Conservation (phyloP, 2,113 vertebrate genomes). For the Ivindomyrus marchei region DNA sequence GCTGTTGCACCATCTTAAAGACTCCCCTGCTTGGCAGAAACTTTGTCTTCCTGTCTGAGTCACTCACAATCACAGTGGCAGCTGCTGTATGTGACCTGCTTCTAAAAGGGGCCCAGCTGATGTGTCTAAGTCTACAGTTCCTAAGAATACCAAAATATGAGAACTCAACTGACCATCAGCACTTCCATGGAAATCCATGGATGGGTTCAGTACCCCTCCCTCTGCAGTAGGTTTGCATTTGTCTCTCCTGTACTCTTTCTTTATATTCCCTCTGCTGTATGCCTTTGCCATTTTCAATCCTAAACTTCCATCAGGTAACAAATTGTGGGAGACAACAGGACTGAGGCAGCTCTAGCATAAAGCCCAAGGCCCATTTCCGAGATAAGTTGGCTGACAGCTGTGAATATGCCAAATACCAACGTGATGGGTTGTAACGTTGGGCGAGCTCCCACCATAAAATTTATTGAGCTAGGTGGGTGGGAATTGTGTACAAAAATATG, state of each 20-base stretch:
- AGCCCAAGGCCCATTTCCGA: background rate
- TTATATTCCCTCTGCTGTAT: background rate
- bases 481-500: background rate
- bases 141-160: background rate
- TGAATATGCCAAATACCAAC: background rate
- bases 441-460: background rate
- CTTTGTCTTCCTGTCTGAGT: background rate
- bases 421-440: background rate
- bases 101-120: background rate
- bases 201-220: background rate
- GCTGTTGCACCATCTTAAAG: background rate
- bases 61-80: background rate
- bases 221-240: background rate
- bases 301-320: background rate
- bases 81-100: background rate
- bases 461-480: background rate
- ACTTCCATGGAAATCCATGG: background rate
- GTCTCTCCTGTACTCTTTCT: background rate
- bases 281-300: background rate
- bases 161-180: background rate
- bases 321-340: background rate
- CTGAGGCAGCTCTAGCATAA: background rate
- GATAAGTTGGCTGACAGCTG: background rate
- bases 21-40: background rate
- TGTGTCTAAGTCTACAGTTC: background rate